These are phyloP conservation scores for Pocota personata DNA, from an alignment of 2,888 invertebrate species.

Conservation along the genomic window DNA sequence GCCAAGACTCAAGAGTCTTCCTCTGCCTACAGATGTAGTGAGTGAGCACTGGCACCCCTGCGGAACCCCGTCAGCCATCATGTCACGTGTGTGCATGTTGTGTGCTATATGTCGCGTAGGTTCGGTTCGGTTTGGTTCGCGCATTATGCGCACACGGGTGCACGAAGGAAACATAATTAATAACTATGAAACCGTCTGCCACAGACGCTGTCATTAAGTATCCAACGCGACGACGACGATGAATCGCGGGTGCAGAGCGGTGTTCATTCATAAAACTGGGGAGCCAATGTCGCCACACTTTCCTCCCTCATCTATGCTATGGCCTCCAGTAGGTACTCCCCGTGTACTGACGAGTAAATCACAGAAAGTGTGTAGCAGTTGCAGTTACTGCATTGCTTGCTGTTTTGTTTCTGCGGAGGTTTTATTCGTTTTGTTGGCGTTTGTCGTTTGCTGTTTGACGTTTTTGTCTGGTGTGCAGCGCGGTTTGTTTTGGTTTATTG, in stretches of 20 bases:
- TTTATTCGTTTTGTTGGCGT: conserved; percentile 63
- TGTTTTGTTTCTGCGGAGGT: conserved; percentile 2
- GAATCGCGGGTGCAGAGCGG: conserved; percentile 32
- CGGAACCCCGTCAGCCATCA: conserved; percentile 50
- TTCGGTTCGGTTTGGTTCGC: conserved; percentile 23
- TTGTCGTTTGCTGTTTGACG: conserved; percentile 63
- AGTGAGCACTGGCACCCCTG: conserved; percentile 48
- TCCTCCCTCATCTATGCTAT: neutral
- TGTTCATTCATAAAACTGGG: conserved; percentile 67
- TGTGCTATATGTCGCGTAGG: conserved; percentile 62
- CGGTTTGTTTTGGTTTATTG: conserved; percentile 72
- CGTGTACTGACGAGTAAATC: conserved; percentile 63
- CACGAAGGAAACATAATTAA: conserved; percentile 74
- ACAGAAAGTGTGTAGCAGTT: conserved; percentile 57
- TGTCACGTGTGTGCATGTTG: conserved; percentile 24
- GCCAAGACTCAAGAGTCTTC: conserved; percentile 33
- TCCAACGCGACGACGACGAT: conserved; percentile 32
- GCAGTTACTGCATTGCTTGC: conserved; percentile 1
- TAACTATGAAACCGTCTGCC: conserved; percentile 71
- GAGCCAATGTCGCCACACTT: conserved; percentile 60
- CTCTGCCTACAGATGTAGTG: conserved; percentile 50
- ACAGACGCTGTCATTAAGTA: conserved; percentile 69
- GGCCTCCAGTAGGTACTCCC: neutral
- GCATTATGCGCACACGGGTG: conserved; percentile 66
- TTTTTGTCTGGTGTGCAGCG: conserved; percentile 59